These are phyloP conservation scores for Bombycilla garrulus DNA, from an alignment of 2,113 vertebrate species.

Conservation along the genomic window DNA sequence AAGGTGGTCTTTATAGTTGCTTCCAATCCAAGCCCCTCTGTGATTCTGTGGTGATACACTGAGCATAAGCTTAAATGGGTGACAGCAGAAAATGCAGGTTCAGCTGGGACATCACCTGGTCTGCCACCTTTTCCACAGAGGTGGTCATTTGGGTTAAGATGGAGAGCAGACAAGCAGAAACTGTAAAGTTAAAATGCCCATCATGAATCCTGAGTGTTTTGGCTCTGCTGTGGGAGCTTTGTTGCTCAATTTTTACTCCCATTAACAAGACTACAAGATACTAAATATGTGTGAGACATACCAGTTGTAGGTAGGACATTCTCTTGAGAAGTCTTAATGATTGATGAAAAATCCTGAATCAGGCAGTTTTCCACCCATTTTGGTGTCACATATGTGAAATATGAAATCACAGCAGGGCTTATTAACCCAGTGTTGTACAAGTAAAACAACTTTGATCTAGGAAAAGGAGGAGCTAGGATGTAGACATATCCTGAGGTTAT, in stretches of 20 bases:
- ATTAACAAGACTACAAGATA: not conserved
- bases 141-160: not conserved
- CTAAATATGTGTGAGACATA: not conserved
- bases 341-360: not conserved
- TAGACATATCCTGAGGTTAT: not conserved
- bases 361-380: not conserved
- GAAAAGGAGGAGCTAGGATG: not conserved
- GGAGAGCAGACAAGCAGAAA: not conserved
- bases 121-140: not conserved
- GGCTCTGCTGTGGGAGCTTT: not conserved
- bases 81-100: not conserved
- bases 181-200: not conserved
- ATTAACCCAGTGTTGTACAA: not conserved
- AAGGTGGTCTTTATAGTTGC: accelerated
- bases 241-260: not conserved
- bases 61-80: not conserved
- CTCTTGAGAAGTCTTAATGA: not conserved
- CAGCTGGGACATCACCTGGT: not conserved
- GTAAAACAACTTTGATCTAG: not conserved
- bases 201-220: not conserved
- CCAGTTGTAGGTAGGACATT: not conserved
- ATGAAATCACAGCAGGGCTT: not conserved
- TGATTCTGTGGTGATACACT: not conserved
- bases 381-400: accelerated
- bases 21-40: not conserved